Evolutionary conservation across 2,888 invertebrate genomes (phyloP).

Genomic region (Perdita meconis): DNA sequence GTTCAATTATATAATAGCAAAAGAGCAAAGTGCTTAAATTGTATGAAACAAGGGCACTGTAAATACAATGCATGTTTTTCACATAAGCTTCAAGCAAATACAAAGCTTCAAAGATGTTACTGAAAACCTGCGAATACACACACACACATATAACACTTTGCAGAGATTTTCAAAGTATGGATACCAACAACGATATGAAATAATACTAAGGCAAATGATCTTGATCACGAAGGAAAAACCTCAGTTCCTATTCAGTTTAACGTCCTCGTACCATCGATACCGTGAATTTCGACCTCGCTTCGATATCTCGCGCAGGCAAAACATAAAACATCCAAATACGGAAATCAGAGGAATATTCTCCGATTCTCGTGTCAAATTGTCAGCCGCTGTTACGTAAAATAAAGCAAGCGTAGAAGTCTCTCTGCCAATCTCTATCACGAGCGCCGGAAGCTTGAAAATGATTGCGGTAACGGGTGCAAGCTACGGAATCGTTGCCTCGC

Average conservation of each 20-base stretch:
- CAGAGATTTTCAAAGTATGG: neutral
- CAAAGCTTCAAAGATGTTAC: neutral
- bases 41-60: neutral
- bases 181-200: neutral
- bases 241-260: neutral
- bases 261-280: slow-evolving; percentile 34
- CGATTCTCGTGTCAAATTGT: slow-evolving; percentile 13
- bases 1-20: neutral
- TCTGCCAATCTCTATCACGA: slow-evolving; percentile 40
- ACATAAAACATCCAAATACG: slow-evolving; percentile 8
- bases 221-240: slow-evolving; percentile 2
- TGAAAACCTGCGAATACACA: neutral
- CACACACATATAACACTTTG: neutral
- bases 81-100: neutral
- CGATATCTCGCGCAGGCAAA: slow-evolving; percentile 35
- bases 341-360: neutral
- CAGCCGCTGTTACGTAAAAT: slow-evolving; percentile 44
- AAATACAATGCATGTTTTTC: neutral
- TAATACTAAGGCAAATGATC: neutral
- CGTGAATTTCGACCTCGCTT: slow-evolving; percentile 36
- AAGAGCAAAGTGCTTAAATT: neutral
- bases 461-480: slow-evolving; percentile 42
- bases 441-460: slow-evolving; percentile 52
- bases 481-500: slow-evolving; percentile 25
- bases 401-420: slow-evolving; percentile 27